Percentiles rank a stretch among this genome's conserved stretches.
Conservation (phyloP, 2,113 vertebrate species). For the Phylloscopus trochiloides region DNA sequence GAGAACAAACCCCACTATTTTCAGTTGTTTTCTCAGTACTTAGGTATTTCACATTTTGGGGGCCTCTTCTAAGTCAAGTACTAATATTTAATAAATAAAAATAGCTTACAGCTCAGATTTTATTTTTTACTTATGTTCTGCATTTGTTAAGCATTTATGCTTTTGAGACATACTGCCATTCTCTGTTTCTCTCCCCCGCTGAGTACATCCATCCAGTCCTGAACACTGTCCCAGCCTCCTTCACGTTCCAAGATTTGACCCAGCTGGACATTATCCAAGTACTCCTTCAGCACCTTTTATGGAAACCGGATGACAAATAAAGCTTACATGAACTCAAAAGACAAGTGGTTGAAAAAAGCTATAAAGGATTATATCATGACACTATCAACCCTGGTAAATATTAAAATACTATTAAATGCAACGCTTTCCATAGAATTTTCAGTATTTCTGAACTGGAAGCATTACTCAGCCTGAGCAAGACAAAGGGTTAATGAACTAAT, state of each 20-base stretch:
- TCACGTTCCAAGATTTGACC: slow-evolving; percentile 93
- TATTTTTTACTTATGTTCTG: not conserved
- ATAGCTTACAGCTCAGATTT: not conserved
- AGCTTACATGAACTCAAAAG: not conserved
- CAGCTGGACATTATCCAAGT: slow-evolving; percentile 94
- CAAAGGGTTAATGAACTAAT: not conserved
- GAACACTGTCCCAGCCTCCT: slow-evolving; percentile 90
- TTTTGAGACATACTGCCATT: slow-evolving; percentile 86
- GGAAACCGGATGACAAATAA: slow-evolving; percentile 20
- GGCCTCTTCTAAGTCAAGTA: not conserved
- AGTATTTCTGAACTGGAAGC: not conserved
- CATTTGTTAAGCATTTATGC: not conserved
- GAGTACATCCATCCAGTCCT: slow-evolving; percentile 99
- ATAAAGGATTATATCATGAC: not conserved
- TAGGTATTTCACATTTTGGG: not conserved
- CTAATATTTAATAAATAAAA: not conserved
- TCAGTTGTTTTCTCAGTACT: not conserved
- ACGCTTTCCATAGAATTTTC: not conserved
- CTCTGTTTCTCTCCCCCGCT: slow-evolving; percentile 98
- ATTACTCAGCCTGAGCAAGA: not conserved
- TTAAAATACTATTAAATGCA: not conserved
- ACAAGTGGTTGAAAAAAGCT: not conserved
- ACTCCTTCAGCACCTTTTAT: slow-evolving; percentile 93
- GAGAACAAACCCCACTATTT: not conserved
- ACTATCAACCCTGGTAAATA: not conserved